Base-by-base conservation (phyloP, 2,797 vertebrate species). In the Myotis pilosus region DNA sequence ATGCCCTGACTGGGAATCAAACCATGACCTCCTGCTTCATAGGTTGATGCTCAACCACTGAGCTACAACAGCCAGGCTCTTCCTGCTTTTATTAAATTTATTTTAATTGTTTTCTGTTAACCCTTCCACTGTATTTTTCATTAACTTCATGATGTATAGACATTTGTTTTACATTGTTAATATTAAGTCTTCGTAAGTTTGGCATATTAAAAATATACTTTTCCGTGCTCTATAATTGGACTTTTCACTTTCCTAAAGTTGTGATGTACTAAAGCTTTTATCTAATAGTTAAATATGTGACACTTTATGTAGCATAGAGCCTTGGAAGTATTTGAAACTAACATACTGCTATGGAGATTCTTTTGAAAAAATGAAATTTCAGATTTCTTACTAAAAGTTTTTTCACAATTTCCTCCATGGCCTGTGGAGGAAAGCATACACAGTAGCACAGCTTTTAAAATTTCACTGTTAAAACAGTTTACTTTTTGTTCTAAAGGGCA, bases 401-500 rank as follows among this genome's bases (percentile, higher is more conserved):
- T 92, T 87, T 69, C 44, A 79, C 7, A 36, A n/a, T 83, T 95
- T 93, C 30, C 64, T 75, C 25, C 25, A 74, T 79, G 68, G 12
- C 30, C 36, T 82, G 4, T 36, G 30, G 44, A 9, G 16, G 1
- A 47, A 66, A 91, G 66, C 44, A 87, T 22, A 51, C 20, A 79
- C 8, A 15, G 15, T n/a, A 92, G 30, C 17, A 84, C 87, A 91
- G 95, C 86, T 94, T 95, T 97, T 97, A 98, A 95, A 98, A 96
- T 96, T 97, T 94, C 62, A 96, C 96, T 96, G 92, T 95, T 97
- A 97, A 96, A 95, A 94, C 71, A 91, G 96, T 72, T 96, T 97
- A 91, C n/a, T 92, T 97, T 97, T 95, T 76, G 33, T 91, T 91
- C 91, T 93, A 57, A 96, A 97, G 86, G 87, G 94, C 97, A 92